Evolutionary conservation across 1,140 invertebrate species (phyloP).

Genomic region (Doryteuthis pealeii): DNA sequence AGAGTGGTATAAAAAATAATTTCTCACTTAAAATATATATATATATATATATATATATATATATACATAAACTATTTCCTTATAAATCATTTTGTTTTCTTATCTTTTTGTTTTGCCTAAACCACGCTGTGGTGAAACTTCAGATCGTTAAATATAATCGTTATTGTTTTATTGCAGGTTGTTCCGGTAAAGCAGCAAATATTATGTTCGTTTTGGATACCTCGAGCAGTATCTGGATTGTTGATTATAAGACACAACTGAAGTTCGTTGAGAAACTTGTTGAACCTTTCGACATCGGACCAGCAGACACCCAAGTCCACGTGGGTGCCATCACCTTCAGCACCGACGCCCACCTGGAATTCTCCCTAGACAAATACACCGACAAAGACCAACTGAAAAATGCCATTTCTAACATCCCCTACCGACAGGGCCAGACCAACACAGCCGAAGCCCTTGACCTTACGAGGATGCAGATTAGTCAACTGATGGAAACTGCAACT

Average conservation of each 20-base stretch:
- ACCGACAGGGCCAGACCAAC: conserved; percentile 36
- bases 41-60: too few species aligned
- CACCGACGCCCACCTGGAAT: conserved; percentile 2
- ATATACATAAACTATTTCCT: too few species aligned
- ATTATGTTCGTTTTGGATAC: conserved; percentile 39
- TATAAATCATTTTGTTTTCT: too few species aligned
- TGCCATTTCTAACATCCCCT: conserved; percentile 13
- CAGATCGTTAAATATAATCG: too few species aligned
- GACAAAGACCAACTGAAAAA: conserved; percentile 12
- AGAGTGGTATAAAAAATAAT: too few species aligned
- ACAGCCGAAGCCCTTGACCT: conserved; percentile 34
- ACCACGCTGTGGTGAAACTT: too few species aligned
- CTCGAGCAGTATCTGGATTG: conserved; percentile 36
- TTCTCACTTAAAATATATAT: too few species aligned
- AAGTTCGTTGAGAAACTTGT: conserved; percentile 31
- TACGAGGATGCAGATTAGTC: conserved; percentile 19
- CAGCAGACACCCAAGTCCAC: conserved; percentile 15
- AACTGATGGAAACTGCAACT: not conserved
- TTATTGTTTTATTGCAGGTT: conserved; percentile 19
- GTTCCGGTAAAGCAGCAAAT: conserved; percentile 29
- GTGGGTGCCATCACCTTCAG: conserved; percentile 23
- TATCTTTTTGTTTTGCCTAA: too few species aligned
- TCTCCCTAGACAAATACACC: conserved; percentile 12
- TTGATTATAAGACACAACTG: conserved; percentile 34
- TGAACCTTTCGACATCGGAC: conserved; percentile 32